These are phyloP conservation scores for Stenchaetothrips biformis DNA, from an alignment of 2,888 invertebrate genomes.

Conservation along the genomic window DNA sequence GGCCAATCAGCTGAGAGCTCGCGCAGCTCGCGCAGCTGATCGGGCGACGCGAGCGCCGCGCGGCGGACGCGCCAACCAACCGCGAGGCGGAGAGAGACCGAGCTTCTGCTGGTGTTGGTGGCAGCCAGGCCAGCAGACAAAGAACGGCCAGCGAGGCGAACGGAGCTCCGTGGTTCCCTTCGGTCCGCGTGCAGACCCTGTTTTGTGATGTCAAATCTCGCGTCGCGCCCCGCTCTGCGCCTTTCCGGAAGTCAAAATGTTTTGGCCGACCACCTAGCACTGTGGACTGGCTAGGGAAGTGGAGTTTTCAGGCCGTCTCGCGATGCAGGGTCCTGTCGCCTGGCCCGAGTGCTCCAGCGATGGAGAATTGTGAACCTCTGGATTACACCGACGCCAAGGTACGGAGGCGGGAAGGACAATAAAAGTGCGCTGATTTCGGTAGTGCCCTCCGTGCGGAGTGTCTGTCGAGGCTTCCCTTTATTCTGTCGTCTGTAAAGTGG, in stretches of 20 bases:
- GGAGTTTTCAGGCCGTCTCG: neutral
- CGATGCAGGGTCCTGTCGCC: neutral
- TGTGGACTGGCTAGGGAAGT: constrained; percentile 10
- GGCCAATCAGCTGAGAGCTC: constrained; percentile 4
- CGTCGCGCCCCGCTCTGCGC: neutral
- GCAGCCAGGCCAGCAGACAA: neutral
- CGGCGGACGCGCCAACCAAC: neutral
- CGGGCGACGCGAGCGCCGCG: neutral
- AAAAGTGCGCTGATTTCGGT: neutral
- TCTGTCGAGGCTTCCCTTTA: neutral
- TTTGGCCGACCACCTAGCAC: neutral
- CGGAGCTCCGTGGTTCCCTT: neutral
- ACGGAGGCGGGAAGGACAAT: neutral
- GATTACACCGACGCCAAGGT: neutral
- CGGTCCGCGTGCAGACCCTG: neutral
- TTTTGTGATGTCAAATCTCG: constrained; percentile 11
- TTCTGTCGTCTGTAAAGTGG: neutral
- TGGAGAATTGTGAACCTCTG: neutral
- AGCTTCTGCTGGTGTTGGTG: neutral
- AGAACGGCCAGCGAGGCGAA: neutral
- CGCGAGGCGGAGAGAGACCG: neutral
- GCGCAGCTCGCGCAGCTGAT: constrained; percentile 4
- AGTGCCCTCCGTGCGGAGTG: neutral
- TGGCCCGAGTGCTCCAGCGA: neutral
- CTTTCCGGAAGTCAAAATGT: neutral